Evolutionary conservation across 2,113 vertebrate genomes (phyloP).

Genomic region (Cyprinodon tularosa): DNA sequence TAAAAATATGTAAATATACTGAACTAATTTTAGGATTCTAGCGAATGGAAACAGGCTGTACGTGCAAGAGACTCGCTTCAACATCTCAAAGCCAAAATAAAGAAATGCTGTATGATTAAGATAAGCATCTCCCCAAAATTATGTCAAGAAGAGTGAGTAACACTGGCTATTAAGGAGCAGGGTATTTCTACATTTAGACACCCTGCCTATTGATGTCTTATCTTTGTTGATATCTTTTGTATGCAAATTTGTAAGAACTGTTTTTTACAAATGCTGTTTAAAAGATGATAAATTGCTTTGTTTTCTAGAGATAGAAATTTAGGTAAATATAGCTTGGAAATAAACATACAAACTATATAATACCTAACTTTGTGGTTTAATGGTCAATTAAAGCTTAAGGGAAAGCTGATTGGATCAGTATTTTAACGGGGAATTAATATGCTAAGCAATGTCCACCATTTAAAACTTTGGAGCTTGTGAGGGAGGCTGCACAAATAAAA

Average conservation of each 20-base stretch:
- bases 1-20: too few relatives aligned
- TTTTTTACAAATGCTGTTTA: not conserved
- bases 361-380: slow-evolving; percentile 50
- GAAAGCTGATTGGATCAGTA: slow-evolving; percentile 56
- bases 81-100: not conserved
- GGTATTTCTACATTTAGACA: not conserved
- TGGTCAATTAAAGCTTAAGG: slow-evolving; percentile 67
- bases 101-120: not conserved
- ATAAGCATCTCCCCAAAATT: not conserved
- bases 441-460: slow-evolving; percentile 58
- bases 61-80: not conserved
- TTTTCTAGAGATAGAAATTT: not conserved
- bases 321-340: slow-evolving; percentile 13
- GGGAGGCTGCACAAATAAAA: slow-evolving; percentile 72
- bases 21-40: not conserved
- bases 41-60: not conserved
- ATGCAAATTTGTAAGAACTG: not conserved
- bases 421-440: slow-evolving; percentile 53
- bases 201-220: not conserved
- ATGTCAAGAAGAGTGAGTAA: not conserved
- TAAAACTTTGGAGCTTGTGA: slow-evolving; percentile 52
- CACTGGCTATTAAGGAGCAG: not conserved
- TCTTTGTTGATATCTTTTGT: not conserved
- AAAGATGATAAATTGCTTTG: not conserved
- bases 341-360: slow-evolving; percentile 59